Conservation (phyloP, 30 jellyfish, hydroid and myxozoan genomes). For the Cassiopea andromeda region DNA sequence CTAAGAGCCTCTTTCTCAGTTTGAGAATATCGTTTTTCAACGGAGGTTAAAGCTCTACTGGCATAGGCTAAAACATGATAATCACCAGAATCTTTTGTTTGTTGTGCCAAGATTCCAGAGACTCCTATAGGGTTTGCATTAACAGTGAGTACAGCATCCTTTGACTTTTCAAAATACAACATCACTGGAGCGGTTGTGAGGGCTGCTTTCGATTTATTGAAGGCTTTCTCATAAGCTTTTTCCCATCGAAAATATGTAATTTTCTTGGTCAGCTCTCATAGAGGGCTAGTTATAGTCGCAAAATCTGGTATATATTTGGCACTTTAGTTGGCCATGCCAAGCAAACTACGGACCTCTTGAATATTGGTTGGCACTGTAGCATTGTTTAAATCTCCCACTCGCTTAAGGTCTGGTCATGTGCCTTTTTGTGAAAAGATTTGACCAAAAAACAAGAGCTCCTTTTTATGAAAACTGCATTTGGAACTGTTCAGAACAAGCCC, state of each 20-base stretch:
- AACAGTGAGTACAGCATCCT: background rate
- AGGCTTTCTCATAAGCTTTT: slow-evolving; percentile 16
- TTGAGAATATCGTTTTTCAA: slow-evolving; percentile 37
- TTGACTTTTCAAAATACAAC: no score
- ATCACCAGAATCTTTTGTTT: no score
- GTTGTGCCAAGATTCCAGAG: background rate
- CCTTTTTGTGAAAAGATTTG: slow-evolving; percentile 4
- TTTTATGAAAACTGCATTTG: slow-evolving; percentile 48
- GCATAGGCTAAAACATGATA: no score
- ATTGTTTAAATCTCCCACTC: slow-evolving; percentile 1
- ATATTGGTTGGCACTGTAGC: slow-evolving; percentile 25
- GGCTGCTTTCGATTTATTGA: background rate
- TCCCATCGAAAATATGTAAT: no score
- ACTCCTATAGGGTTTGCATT: slow-evolving; percentile 51
- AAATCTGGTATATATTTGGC: slow-evolving; percentile 10
- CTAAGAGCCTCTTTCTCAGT: background rate
- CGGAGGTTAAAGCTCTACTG: background rate
- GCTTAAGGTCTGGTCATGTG: slow-evolving; percentile 36
- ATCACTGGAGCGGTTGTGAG: no score
- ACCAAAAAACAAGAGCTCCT: slow-evolving; percentile 28
- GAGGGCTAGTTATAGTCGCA: slow-evolving; percentile 28
- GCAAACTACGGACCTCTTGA: slow-evolving; percentile 41
- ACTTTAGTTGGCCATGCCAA: slow-evolving; percentile 53
- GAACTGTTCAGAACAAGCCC: background rate
- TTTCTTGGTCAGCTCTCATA: no score